Percentiles rank a stretch among this genome's conserved stretches.
Evolutionary conservation across 2,888 invertebrate genomes (phyloP).

Genomic region (Anaspis maculata): DNA sequence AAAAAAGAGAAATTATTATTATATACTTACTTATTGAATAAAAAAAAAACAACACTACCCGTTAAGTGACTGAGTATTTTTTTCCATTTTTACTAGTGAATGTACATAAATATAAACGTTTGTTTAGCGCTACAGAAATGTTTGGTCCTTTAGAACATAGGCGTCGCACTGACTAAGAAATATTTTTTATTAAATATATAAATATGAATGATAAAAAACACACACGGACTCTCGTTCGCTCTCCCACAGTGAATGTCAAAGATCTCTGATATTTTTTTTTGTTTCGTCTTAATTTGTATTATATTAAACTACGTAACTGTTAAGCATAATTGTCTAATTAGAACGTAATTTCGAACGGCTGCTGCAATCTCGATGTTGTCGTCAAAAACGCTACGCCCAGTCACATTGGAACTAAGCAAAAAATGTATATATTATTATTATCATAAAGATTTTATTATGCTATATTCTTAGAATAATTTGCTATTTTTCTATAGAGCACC

Average conservation of each 20-base stretch:
- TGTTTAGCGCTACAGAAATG: too few relatives aligned
- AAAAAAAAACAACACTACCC: too few relatives aligned
- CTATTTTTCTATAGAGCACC: conserved; percentile 29
- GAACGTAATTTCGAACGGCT: conserved; percentile 16
- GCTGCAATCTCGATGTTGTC: conserved; percentile 17
- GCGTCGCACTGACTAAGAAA: too few relatives aligned
- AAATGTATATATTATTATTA: conserved; percentile 15
- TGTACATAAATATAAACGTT: too few relatives aligned
- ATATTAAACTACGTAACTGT: too few relatives aligned
- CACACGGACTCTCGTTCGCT: conserved; percentile 2
- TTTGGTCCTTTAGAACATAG: too few relatives aligned
- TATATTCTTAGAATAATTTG: conserved; percentile 6
- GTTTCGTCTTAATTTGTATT: conserved; percentile 3
- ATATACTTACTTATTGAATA: too few relatives aligned
- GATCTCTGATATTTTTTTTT: conserved; percentile 20
- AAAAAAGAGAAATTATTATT: too few relatives aligned
- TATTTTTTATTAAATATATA: too few relatives aligned
- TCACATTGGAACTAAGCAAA: conserved; percentile 29
- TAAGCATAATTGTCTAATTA: conserved; percentile 1
- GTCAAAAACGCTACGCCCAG: conserved; percentile 25
- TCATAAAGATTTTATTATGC: conserved; percentile 4
- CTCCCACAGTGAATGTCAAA: not conserved
- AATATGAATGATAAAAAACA: too few relatives aligned
- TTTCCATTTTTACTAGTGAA: conserved; percentile 11
- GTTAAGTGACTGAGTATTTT: conserved; percentile 21